Evolutionary conservation across 2,113 vertebrate genomes (phyloP).

Genomic region (Gasterosteus aculeatus): DNA sequence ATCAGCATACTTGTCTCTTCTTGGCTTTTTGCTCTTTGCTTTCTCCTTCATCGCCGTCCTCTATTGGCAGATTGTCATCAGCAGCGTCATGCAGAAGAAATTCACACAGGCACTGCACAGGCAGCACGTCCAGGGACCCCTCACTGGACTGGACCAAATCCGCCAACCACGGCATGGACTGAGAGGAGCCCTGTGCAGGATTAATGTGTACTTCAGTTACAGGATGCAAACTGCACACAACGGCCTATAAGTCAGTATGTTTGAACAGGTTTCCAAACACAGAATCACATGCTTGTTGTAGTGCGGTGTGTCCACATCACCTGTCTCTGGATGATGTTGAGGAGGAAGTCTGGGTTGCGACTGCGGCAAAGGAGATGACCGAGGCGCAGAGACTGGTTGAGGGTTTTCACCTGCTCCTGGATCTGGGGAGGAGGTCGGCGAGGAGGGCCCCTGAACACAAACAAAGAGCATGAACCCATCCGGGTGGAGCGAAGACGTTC

Average conservation of each 20-base stretch:
- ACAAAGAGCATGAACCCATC: neutral
- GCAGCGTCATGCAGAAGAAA: constrained; percentile 96
- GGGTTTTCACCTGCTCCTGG: constrained; percentile 93
- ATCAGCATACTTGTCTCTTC: constrained; percentile 88
- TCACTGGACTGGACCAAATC: constrained; percentile 98
- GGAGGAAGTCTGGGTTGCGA: constrained; percentile 94
- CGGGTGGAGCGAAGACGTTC: no score
- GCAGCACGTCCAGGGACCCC: constrained; percentile 95
- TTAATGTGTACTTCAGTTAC: neutral
- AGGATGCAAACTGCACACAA: neutral
- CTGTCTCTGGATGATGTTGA: constrained; percentile 99
- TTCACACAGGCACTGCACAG: constrained; percentile 97
- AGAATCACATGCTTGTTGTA: neutral
- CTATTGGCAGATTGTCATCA: constrained; percentile 83
- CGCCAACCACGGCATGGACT: constrained; percentile 99
- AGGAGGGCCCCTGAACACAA: constrained; percentile 87
- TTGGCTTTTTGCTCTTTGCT: constrained; percentile 95
- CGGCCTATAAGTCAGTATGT: neutral
- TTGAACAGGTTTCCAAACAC: neutral
- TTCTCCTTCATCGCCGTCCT: constrained; percentile 93
- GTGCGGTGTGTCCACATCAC: constrained; percentile 60
- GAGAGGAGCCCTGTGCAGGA: constrained; percentile 89
- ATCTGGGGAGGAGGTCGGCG: constrained; percentile 92
- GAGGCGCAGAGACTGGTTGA: constrained; percentile 94
- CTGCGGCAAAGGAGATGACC: constrained; percentile 96